These are phyloP conservation scores for Mythimna vitellina DNA, from an alignment of 2,888 invertebrate species.

Conservation along the genomic window DNA sequence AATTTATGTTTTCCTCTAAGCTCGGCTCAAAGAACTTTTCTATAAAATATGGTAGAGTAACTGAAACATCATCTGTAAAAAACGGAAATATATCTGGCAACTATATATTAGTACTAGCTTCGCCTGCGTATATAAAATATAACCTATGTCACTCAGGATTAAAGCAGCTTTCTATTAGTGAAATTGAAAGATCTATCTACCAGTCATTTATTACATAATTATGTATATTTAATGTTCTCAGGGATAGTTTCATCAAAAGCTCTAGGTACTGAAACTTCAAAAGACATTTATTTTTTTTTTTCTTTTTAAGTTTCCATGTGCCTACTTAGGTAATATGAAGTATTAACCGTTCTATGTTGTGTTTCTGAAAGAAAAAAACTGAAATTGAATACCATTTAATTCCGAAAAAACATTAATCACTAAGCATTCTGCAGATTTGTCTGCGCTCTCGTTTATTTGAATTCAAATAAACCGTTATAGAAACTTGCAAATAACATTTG, in stretches of 20 bases:
- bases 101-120: constrained; percentile 9
- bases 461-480: constrained; percentile 17
- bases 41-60: constrained; percentile 1
- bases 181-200: constrained; percentile 16
- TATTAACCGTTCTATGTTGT: background rate
- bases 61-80: constrained; percentile 7
- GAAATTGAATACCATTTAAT: background rate
- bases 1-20: constrained; percentile 23
- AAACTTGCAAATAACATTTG: constrained; percentile 22
- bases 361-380: background rate
- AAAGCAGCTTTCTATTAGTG: too few relatives aligned
- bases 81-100: constrained; percentile 21
- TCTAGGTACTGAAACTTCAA: constrained; percentile 5
- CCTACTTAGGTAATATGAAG: too few relatives aligned
- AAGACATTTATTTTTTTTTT: background rate
- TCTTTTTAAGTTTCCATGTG: background rate
- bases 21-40: constrained; percentile 6
- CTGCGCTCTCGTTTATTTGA: constrained; percentile 4
- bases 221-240: constrained; percentile 19
- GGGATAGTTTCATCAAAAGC: constrained; percentile 4
- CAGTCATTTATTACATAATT: background rate
- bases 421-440: constrained; percentile 2
- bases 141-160: too few relatives aligned
- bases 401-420: background rate
- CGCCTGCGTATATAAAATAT: too few relatives aligned